Conservation (phyloP, 2,113 vertebrate genomes). For the Stigmatopora argus region DNA sequence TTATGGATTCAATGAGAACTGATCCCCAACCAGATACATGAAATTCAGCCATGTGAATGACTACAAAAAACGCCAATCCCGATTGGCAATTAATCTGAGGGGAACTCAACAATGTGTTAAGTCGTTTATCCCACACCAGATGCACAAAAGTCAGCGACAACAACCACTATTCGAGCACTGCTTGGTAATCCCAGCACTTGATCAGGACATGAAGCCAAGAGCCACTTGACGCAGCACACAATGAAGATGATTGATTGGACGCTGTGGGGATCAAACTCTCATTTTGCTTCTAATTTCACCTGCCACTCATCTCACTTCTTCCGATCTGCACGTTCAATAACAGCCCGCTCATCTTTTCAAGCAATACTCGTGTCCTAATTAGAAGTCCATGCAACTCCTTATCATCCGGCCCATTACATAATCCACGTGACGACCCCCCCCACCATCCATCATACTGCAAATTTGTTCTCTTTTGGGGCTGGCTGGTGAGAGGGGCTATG, state of each 20-base stretch:
- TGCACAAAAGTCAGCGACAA: background rate
- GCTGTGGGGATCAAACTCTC: conserved; percentile 1
- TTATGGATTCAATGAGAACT: background rate
- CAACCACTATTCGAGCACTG: background rate
- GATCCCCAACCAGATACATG: background rate
- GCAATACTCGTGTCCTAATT: conserved; percentile 47
- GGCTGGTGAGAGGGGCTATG: conserved; percentile 41
- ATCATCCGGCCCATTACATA: conserved; percentile 53
- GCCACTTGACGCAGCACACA: background rate
- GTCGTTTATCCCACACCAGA: too few relatives aligned
- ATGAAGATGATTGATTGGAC: conserved; percentile 14
- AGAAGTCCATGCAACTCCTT: conserved; percentile 55
- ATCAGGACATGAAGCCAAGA: conserved; percentile 7
- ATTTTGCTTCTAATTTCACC: conserved; percentile 32
- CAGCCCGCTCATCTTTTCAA: conserved; percentile 34
- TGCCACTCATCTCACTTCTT: conserved; percentile 37
- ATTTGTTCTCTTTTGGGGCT: conserved; percentile 59
- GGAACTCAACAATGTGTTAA: background rate
- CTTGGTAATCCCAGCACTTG: conserved; percentile 1
- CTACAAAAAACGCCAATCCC: background rate
- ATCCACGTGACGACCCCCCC: conserved; percentile 41
- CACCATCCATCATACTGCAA: conserved; percentile 60
- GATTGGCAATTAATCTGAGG: background rate
- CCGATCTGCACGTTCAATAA: conserved; percentile 28
- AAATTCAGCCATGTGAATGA: background rate